These are phyloP conservation scores for human DNA, from an alignment of 2,113 vertebrate species.

Conservation along the genomic window DNA sequence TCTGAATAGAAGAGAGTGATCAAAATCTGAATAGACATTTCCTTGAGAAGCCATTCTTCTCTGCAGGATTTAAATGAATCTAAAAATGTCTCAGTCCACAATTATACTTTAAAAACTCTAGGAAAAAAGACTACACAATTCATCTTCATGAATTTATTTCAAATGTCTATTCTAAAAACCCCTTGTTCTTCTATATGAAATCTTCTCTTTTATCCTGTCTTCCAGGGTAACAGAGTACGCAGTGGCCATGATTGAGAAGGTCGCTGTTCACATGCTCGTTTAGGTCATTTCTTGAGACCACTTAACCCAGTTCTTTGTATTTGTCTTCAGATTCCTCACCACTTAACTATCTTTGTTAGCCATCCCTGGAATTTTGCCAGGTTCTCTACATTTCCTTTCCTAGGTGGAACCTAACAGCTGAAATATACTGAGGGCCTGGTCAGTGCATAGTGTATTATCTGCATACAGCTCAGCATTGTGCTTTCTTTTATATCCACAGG, in stretches of 20 bases:
- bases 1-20: neutral
- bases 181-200: neutral
- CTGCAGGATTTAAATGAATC: neutral
- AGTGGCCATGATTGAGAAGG: neutral
- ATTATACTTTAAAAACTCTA: neutral
- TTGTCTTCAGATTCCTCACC: neutral
- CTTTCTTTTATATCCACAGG: neutral
- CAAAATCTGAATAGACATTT: neutral
- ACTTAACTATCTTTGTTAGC: neutral
- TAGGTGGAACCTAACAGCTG: neutral
- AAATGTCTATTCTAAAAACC: neutral
- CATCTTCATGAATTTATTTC: neutral
- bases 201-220: neutral
- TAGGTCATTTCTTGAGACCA: neutral
- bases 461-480: rapidly evolving
- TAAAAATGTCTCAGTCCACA: neutral
- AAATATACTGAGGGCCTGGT: neutral
- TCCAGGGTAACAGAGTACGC: neutral
- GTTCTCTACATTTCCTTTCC: neutral
- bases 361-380: neutral
- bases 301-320: neutral
- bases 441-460: neutral
- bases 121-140: neutral
- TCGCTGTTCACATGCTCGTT: neutral
- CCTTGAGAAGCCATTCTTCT: neutral